A percentile compares a stretch with the other conserved stretches of the same genome.
phyloP scores from a whole-genome alignment of 1,140 invertebrate genomes.

The Adelges cooleyi region DNA sequence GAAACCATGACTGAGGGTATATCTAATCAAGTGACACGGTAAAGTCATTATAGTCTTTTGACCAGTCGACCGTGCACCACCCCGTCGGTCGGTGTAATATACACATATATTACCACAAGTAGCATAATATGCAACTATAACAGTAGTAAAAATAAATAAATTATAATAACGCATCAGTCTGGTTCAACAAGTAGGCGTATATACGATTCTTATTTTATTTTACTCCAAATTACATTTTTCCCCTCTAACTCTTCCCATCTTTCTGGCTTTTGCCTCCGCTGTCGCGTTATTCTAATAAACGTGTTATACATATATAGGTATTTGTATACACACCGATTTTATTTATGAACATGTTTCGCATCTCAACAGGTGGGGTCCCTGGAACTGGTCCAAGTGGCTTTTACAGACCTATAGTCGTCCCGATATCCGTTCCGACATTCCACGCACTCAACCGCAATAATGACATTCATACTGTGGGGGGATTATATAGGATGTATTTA shows the following conservation, averaged over 20 bases:
- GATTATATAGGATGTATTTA: no score
- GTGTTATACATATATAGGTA: no score
- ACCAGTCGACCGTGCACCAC: not conserved
- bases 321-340: constrained; percentile 8
- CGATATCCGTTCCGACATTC: constrained; percentile 17
- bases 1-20: not conserved
- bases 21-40: not conserved
- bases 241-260: not conserved
- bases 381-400: constrained; percentile 20
- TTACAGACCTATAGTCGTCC: constrained; percentile 24
- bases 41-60: not conserved
- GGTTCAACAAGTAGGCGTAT: not conserved
- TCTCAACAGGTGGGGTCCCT: constrained; percentile 18
- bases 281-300: no score
- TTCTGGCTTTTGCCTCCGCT: not conserved
- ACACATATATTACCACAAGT: not conserved
- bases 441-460: not conserved
- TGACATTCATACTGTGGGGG: no score
- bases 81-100: no score
- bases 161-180: not conserved
- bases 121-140: not conserved
- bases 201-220: not conserved
- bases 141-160: not conserved
- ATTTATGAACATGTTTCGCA: constrained; percentile 24
- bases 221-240: not conserved